These are phyloP conservation scores for Mustela nigripes DNA, from an alignment of 2,113 vertebrate species.

Conservation along the genomic window DNA sequence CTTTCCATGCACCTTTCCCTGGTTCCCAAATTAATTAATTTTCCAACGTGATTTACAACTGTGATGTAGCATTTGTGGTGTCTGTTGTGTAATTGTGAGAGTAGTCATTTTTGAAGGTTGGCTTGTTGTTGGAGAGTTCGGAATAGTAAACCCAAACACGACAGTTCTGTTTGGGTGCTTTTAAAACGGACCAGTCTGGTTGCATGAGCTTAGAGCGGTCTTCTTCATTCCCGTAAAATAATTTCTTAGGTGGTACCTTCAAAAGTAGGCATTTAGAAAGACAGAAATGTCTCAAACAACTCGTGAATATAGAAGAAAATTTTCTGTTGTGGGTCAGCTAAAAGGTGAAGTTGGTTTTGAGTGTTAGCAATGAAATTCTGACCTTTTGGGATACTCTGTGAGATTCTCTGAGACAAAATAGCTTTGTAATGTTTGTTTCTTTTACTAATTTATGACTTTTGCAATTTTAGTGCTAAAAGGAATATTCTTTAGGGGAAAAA, in stretches of 20 bases:
- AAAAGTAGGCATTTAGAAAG: neutral
- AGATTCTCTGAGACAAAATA: neutral
- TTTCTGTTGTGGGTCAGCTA: neutral
- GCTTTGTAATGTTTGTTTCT: neutral
- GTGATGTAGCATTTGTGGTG: neutral
- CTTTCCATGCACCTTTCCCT: neutral
- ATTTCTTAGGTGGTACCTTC: neutral
- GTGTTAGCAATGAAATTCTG: neutral
- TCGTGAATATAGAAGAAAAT: neutral
- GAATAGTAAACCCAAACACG: neutral
- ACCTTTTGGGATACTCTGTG: neutral
- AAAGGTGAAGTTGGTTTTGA: slow-evolving; percentile 25
- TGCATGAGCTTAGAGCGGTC: neutral
- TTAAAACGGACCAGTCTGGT: neutral
- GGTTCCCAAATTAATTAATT: neutral
- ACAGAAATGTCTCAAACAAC: neutral
- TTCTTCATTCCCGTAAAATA: neutral
- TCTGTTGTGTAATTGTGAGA: neutral
- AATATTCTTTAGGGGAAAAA: neutral
- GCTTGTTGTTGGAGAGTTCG: neutral
- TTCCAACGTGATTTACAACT: neutral
- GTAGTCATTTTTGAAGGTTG: neutral
- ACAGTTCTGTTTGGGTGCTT: neutral
- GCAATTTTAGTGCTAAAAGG: neutral
- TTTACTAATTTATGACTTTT: neutral